These are phyloP conservation scores for Recurvirostra avosetta DNA, from an alignment of 2,113 vertebrate genomes.

Conservation along the genomic window DNA sequence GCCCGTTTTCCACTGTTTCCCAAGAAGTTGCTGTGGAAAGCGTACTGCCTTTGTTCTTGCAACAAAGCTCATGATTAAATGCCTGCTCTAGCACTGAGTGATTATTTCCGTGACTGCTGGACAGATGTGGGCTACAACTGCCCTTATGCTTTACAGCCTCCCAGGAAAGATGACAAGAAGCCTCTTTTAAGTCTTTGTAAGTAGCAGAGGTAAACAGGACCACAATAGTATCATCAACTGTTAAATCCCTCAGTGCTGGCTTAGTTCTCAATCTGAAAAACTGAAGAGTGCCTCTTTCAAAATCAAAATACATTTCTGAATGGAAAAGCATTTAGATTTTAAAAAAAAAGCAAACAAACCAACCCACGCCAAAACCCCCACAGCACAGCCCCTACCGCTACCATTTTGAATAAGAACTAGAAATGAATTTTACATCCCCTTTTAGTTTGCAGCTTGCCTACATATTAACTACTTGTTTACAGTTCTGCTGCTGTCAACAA, in stretches of 20 bases:
- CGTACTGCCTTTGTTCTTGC: neutral
- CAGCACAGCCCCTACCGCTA: neutral
- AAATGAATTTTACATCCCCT: neutral
- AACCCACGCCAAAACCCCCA: neutral
- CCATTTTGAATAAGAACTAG: neutral
- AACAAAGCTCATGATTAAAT: neutral
- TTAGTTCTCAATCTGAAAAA: neutral
- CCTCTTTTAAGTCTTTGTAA: neutral
- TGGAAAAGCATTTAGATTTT: neutral
- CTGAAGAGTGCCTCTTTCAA: neutral
- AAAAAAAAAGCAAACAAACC: neutral
- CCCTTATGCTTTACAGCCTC: neutral
- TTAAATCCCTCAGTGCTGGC: neutral
- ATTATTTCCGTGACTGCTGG: neutral
- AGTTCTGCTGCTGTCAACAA: neutral
- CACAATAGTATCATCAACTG: accelerated
- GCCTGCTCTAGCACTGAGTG: neutral
- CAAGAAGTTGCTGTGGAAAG: neutral
- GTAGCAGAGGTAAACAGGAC: neutral
- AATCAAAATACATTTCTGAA: neutral
- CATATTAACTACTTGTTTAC: neutral
- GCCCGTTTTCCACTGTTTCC: neutral
- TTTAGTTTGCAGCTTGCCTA: conserved; percentile 1
- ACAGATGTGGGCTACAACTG: neutral
- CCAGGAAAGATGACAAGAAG: neutral